Conservation (phyloP, 2,888 invertebrate species). For the Diploptera punctata region DNA sequence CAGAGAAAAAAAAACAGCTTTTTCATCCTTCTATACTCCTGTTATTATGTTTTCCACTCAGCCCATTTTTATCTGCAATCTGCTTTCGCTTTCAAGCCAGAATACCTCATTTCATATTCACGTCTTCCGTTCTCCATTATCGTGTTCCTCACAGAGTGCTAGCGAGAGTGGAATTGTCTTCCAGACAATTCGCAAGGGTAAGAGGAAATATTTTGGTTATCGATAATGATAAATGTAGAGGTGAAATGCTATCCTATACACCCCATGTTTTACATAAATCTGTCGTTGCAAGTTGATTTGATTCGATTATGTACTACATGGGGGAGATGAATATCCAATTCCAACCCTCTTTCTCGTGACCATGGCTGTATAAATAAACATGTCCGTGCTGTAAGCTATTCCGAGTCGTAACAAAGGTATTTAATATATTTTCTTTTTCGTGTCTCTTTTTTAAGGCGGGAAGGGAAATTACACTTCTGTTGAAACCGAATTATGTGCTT, state of each 20-base stretch:
- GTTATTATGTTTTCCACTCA: conserved; percentile 17
- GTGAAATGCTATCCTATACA: neutral
- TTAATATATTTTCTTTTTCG: no score
- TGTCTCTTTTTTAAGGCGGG: no score
- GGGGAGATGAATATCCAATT: neutral
- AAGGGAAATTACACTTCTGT: no score
- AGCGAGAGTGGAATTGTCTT: neutral
- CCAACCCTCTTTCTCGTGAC: neutral
- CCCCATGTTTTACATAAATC: neutral
- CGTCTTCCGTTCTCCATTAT: neutral
- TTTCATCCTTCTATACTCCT: neutral
- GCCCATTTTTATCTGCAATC: conserved; percentile 10
- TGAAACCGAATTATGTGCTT: no score
- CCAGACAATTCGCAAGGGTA: no score
- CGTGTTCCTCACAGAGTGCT: neutral
- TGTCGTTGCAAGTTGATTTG: neutral
- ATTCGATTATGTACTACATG: neutral
- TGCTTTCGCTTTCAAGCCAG: conserved; percentile 6
- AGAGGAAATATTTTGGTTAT: neutral
- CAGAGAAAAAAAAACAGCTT: neutral
- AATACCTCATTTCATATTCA: conserved; percentile 13
- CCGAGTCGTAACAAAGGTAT: neutral
- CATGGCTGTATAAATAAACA: neutral
- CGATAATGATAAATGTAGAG: neutral
- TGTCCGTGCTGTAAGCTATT: neutral